Percentiles rank a stretch among this genome's conserved stretches.
Evolutionary conservation across 2,113 vertebrate species (phyloP).

Genomic region (Mirounga angustirostris): DNA sequence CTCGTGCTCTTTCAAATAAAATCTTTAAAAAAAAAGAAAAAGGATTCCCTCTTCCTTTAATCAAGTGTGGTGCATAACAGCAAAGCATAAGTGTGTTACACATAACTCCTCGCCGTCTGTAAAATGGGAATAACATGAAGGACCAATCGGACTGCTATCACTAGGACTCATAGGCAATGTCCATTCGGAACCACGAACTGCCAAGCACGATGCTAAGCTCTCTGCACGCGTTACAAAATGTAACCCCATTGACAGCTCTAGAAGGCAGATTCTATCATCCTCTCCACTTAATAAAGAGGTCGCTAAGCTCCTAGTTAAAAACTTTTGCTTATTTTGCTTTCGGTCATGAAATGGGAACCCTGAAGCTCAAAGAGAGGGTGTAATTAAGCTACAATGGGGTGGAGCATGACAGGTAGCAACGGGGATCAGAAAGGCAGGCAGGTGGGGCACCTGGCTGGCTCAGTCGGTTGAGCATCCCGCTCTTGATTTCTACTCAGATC

Average conservation of each 20-base stretch:
- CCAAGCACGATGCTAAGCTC: too few relatives aligned
- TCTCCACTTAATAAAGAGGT: neutral
- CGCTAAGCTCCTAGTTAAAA: neutral
- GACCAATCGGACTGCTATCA: neutral
- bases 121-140: too few relatives aligned
- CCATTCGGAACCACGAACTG: neutral
- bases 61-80: neutral
- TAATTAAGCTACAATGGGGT: neutral
- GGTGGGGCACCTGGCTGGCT: too few relatives aligned
- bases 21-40: too few relatives aligned
- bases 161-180: too few relatives aligned
- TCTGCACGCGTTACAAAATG: fast-evolving
- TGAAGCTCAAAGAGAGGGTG: too few relatives aligned
- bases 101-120: neutral
- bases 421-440: neutral
- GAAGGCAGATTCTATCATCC: neutral
- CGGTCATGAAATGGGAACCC: neutral
- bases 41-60: neutral
- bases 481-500: too few relatives aligned
- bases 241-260: neutral
- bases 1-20: too few relatives aligned
- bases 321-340: neutral
- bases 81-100: neutral
- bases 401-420: neutral
- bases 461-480: too few relatives aligned